Evolutionary conservation across 2,888 invertebrate species (phyloP), one percentile per base, ranked within the genome.

Genomic region (Cerceris rybyensis): DNA sequence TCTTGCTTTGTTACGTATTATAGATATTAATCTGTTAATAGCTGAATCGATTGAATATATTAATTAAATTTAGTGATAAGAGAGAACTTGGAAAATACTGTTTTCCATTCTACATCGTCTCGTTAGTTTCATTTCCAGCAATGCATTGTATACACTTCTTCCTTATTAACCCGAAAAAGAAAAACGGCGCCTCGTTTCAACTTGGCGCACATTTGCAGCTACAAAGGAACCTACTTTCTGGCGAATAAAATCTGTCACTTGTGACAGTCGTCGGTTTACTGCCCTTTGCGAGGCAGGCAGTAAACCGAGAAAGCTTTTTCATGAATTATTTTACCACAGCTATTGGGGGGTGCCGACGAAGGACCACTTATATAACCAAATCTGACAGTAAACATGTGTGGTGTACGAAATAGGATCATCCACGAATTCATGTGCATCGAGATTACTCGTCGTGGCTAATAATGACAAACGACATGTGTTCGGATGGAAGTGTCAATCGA

Each of bases 141-240:
- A 28, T 28, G 28, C 28, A 4, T 28, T 28, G 28, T 28, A 28
- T 4, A 4, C 28, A 28, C 28, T 28, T 54, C 43, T 71, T 74
- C 61, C 69, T 66, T 68, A 70, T 77, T 70, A 74, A 77, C 68
- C 58, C 59, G 28, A 28, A 28, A 28, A 28, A 28, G 28, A 28
- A 28, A 28, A 28, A 28, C 28, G 28, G 4, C 28, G 28, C 28
- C 28, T 28, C 28, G 28, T 28, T 28, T 4, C 28, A 28, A 28
- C 28, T 28, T 28, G 28, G 28, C 28, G 28, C 69, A 74, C 74
- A 74, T 72, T 71, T 67, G 70, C 70, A 58, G 70, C 58, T 82
- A 81, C 82, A 82, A 75, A 81, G 73, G 66, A 82, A 78, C 60
- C 50, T 73, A 81, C 82, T 81, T 41, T 46, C 14, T 14, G 2